phyloP scores from a whole-genome alignment of 2,888 invertebrate genomes.

The Hirtodrosophila trivittata region DNA sequence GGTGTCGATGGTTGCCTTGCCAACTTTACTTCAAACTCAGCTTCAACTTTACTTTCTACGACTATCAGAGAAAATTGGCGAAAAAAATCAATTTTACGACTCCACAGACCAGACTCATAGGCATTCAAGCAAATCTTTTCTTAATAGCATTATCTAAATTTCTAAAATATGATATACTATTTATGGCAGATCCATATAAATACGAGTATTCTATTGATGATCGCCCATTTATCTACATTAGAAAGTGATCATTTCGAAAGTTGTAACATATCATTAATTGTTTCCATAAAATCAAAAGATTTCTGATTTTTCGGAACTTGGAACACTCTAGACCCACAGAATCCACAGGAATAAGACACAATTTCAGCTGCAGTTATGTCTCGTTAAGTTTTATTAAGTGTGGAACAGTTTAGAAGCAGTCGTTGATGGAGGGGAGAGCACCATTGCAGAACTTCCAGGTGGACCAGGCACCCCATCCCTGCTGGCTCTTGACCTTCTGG shows the following conservation, averaged over 20 bases:
- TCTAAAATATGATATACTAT: neutral
- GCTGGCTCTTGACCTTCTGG: slow-evolving; percentile 61
- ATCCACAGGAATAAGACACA: no score
- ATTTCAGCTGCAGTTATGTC: no score
- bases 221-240: slow-evolving; percentile 15
- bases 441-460: slow-evolving; percentile 71
- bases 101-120: neutral
- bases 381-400: neutral
- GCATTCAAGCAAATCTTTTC: neutral
- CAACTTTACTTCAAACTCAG: neutral
- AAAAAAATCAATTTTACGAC: slow-evolving; percentile 2
- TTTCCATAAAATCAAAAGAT: no score
- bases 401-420: slow-evolving; percentile 52
- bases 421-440: slow-evolving; percentile 59
- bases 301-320: no score
- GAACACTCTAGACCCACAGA: no score
- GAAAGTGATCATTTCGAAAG: slow-evolving; percentile 45
- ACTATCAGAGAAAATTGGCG: slow-evolving; percentile 37
- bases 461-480: slow-evolving; percentile 80
- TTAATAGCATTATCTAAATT: neutral
- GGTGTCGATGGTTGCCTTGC: neutral
- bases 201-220: slow-evolving; percentile 27
- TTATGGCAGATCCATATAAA: slow-evolving; percentile 9
- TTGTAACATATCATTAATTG: slow-evolving; percentile 6
- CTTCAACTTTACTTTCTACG: slow-evolving; percentile 54